Evolutionary conservation across 2,797 vertebrate species (phyloP), one percentile per base, ranked within the genome.

Genomic region (Tapera naevia): DNA sequence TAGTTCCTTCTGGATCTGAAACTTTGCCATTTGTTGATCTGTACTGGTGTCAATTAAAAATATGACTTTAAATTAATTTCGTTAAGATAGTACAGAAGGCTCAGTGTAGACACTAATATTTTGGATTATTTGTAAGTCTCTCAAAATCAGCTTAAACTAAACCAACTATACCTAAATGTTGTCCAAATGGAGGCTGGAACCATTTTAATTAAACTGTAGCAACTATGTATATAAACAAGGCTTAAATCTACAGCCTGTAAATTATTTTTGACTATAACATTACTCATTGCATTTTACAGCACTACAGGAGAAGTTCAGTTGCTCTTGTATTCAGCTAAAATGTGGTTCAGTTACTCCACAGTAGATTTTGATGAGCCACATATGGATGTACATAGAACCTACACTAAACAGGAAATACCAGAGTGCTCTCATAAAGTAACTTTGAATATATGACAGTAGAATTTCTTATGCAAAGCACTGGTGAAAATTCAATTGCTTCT

Each of bases 131-230:
- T 92, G 24, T 84, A 89, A 96, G 17, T 84, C 75, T 75, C 73
- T 92, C 91, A 86, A 95, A 96, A 94, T 69, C 92, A 70, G n/a
- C 35, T 92, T 88, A 94, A 95, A 79, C 66, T 81, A 88, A 94
- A 94, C 67, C 91, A 91, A 57, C 89, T 88, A 80, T 96, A 96
- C 81, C 85, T 96, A 94, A 95, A 96, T 73, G 67, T 64, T 90
- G 80, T 93, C 92, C 91, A 96, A 94, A 96, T 94, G 85, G 86
- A 94, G 73, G 83, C 4, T 97, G 91, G 89, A 92, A 96, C 41
- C 70, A 94, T 73, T 94, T 95, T 97, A 96, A 97, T 94, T 96
- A 96, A 97, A 94, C 80, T 93, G 76, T 87, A 86, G 64, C 56
- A 89, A 73, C 72, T 79, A 79, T 93, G 82, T 96, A 72, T 91